Evolutionary conservation across 1,140 invertebrate genomes (phyloP).

Genomic region (Heterodera carotae): DNA sequence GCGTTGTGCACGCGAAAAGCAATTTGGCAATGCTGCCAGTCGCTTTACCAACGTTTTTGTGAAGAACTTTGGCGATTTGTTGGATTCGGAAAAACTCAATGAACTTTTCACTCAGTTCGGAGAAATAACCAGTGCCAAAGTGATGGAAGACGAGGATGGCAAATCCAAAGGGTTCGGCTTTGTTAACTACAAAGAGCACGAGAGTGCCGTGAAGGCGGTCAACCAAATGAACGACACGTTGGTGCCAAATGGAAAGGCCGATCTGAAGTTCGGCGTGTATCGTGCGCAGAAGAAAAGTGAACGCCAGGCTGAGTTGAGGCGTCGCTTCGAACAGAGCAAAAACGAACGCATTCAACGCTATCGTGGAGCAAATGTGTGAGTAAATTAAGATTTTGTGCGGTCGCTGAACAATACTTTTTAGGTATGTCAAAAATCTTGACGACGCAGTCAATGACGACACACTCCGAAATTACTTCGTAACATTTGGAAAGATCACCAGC

Average conservation of each 20-base stretch:
- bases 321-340: constrained; percentile 92
- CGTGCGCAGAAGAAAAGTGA: constrained; percentile 98
- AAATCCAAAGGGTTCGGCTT: constrained; percentile 98
- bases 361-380: constrained; percentile 89
- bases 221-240: constrained; percentile 50
- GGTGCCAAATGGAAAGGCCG: constrained; percentile 42
- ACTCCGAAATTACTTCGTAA: constrained; percentile 87
- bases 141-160: constrained; percentile 89
- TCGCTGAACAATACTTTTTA: neutral
- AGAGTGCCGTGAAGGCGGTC: constrained; percentile 79
- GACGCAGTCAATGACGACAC: constrained; percentile 94
- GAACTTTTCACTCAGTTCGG: constrained; percentile 92
- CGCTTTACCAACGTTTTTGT: constrained; percentile 98
- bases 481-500: constrained; percentile 93
- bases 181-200: constrained; percentile 95
- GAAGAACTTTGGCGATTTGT: constrained; percentile 73
- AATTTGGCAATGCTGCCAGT: constrained; percentile 93
- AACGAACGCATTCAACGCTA: constrained; percentile 86
- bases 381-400: neutral
- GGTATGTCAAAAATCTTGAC: constrained; percentile 88
- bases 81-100: constrained; percentile 86
- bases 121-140: constrained; percentile 80
- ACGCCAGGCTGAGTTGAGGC: constrained; percentile 90
- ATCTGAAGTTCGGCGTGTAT: constrained; percentile 72
- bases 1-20: constrained; percentile 92